A percentile compares a stretch with the other conserved stretches of the same genome.
Evolutionary conservation across 2,888 invertebrate species (phyloP).

Genomic region (Pheosia gnoma): DNA sequence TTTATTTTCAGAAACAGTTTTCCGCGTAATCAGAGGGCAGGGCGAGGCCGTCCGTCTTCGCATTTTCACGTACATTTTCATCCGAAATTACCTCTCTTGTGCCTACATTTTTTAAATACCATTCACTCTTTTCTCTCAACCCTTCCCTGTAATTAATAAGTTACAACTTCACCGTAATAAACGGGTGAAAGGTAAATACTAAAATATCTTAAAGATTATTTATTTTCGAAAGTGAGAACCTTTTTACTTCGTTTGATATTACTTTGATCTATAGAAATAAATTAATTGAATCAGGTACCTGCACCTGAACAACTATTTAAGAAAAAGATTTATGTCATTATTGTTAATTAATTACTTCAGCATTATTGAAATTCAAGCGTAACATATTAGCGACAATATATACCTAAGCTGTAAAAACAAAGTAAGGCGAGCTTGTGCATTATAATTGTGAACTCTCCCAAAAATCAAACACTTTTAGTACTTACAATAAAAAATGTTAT

Average conservation of each 20-base stretch:
- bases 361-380: too few relatives aligned
- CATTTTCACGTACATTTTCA: constrained; percentile 21
- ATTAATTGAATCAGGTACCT: too few relatives aligned
- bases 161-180: neutral
- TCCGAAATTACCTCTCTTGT: constrained; percentile 19
- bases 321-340: too few relatives aligned
- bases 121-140: neutral
- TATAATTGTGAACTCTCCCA: too few relatives aligned
- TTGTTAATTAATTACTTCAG: too few relatives aligned
- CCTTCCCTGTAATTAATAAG: neutral
- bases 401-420: too few relatives aligned
- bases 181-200: neutral
- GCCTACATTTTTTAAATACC: constrained; percentile 7
- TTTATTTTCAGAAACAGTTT: constrained; percentile 20
- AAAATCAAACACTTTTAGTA: too few relatives aligned
- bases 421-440: too few relatives aligned
- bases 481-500: neutral
- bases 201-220: neutral
- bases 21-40: constrained; percentile 26
- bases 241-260: neutral
- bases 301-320: too few relatives aligned
- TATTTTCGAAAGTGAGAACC: neutral
- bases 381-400: too few relatives aligned
- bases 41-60: constrained; percentile 18
- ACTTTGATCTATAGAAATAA: too few relatives aligned